Conservation (phyloP, 2,113 vertebrate species). For the Notarius quadriscutis region DNA sequence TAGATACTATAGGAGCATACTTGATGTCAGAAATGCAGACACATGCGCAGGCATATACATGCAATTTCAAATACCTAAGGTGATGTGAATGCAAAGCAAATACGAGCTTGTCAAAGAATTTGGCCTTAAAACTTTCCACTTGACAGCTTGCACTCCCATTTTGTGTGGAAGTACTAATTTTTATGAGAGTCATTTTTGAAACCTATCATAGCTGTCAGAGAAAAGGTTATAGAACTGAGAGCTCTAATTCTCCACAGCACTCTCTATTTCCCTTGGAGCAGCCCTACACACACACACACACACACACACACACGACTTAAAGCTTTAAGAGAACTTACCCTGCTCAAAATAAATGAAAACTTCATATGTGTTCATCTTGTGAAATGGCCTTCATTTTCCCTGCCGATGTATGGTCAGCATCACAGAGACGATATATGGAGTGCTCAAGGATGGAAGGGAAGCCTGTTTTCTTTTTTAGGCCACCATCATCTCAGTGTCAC, state of each 20-base stretch:
- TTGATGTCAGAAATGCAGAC: neutral
- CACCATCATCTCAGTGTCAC: conserved; percentile 34
- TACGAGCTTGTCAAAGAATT: conserved; percentile 18
- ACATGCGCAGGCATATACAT: neutral
- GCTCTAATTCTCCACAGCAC: neutral
- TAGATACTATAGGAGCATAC: neutral
- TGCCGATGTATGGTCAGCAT: neutral
- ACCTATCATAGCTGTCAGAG: conserved; percentile 37
- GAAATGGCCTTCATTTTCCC: conserved; percentile 43
- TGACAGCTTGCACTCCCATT: conserved; percentile 32
- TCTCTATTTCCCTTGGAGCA: conserved; percentile 4
- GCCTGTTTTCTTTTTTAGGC: conserved; percentile 40
- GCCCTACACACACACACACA: conserved; percentile 2
- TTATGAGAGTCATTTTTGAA: conserved; percentile 30
- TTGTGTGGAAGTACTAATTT: conserved; percentile 26
- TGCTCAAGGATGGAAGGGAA: conserved; percentile 15
- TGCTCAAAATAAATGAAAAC: conserved; percentile 40
- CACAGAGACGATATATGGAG: conserved; percentile 31
- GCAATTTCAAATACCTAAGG: neutral
- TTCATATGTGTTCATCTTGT: conserved; percentile 44
- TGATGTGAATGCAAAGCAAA: conserved; percentile 3
- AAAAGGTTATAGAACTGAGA: conserved; percentile 38
- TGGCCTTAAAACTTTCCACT: conserved; percentile 7
- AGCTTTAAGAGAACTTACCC: neutral
- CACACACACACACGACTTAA: neutral